Conservation (phyloP, 2,888 invertebrate genomes). For the Apotomis turbidana region DNA sequence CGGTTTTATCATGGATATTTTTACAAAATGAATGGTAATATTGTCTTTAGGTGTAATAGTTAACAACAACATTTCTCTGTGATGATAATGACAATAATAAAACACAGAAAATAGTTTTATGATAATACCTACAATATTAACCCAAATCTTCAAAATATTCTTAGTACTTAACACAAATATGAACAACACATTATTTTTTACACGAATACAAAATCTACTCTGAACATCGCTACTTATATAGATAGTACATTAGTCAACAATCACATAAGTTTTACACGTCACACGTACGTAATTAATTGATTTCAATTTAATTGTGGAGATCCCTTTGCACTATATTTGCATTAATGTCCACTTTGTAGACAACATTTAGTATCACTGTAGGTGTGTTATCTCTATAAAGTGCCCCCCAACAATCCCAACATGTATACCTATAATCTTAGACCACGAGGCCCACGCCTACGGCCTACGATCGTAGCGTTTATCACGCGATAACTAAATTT, state of each 20-base stretch:
- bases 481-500: no score
- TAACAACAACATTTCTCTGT: not conserved
- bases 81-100: not conserved
- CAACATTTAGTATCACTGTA: slow-evolving; percentile 10
- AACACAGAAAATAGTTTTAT: not conserved
- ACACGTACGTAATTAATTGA: not conserved
- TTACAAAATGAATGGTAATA: slow-evolving; percentile 12
- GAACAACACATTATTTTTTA: not conserved
- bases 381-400: no score
- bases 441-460: no score
- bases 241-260: slow-evolving; percentile 23
- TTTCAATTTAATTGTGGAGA: slow-evolving; percentile 6
- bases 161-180: no score
- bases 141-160: no score
- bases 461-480: no score
- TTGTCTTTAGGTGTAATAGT: slow-evolving; percentile 19
- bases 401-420: no score
- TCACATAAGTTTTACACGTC: slow-evolving; percentile 19
- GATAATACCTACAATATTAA: no score
- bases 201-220: slow-evolving; percentile 19
- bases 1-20: not conserved
- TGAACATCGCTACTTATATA: slow-evolving; percentile 15
- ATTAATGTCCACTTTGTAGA: slow-evolving; percentile 11
- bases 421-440: no score
- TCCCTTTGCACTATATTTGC: slow-evolving; percentile 24